Percentiles rank a stretch among this genome's conserved stretches.
Evolutionary conservation across 2,797 vertebrate genomes (phyloP).

Genomic region (Periparus ater): DNA sequence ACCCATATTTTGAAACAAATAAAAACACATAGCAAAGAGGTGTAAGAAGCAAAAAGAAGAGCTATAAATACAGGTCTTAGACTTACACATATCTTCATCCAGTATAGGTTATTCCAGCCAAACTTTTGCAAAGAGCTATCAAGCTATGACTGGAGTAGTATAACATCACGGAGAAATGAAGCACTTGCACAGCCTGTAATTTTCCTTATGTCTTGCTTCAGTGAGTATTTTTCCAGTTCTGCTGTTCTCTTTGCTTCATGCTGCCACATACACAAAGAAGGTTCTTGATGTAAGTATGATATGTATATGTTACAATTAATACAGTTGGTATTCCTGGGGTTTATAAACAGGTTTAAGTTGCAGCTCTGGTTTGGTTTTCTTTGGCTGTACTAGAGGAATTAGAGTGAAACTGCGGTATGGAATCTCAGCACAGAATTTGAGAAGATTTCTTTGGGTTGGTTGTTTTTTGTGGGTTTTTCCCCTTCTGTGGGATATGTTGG

Average conservation of each 20-base stretch:
- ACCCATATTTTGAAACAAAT: background rate
- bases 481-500: background rate
- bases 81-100: background rate
- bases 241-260: conserved; percentile 96
- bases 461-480: background rate
- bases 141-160: background rate
- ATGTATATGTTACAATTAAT: background rate
- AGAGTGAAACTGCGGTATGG: background rate
- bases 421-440: background rate
- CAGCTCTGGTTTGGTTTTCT: background rate
- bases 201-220: conserved; percentile 83
- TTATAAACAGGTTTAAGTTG: background rate
- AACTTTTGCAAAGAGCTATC: background rate
- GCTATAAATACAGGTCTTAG: background rate
- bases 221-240: conserved; percentile 99
- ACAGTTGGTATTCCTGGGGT: background rate
- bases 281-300: conserved; percentile 93
- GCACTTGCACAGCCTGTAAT: background rate
- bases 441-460: background rate
- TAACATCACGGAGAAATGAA: background rate
- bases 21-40: background rate
- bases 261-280: conserved; percentile 96
- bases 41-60: background rate
- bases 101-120: background rate
- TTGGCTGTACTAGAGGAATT: background rate